A percentile compares a stretch with the other conserved stretches of the same genome.
Conservation (phyloP, 1,140 invertebrate genomes). For the Penaeus chinensis region DNA sequence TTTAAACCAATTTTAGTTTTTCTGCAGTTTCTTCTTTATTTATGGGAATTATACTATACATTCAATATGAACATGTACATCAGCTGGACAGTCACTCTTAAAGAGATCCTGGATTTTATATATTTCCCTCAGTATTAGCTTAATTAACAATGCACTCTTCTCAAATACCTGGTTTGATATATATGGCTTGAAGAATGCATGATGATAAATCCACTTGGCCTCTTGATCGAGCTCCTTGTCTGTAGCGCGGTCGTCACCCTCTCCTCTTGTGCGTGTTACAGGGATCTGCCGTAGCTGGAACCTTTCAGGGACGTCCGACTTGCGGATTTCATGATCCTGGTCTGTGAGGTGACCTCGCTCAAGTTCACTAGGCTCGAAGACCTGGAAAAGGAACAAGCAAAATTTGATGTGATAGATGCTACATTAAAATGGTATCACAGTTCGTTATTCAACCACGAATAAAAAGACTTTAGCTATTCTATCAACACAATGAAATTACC, state of each 20-base stretch:
- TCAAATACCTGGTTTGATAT: conserved; percentile 80
- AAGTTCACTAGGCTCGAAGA: conserved; percentile 97
- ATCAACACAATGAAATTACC: neutral
- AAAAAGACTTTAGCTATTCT: neutral
- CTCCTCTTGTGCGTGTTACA: conserved; percentile 82
- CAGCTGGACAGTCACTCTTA: too few relatives aligned
- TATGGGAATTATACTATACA: too few relatives aligned
- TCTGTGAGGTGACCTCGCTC: conserved; percentile 83
- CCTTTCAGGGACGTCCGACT: conserved; percentile 89
- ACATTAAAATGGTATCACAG: neutral
- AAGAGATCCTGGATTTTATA: too few relatives aligned
- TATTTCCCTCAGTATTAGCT: too few relatives aligned
- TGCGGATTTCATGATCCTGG: conserved; percentile 75
- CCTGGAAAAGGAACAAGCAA: conserved; percentile 75
- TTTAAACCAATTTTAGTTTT: too few relatives aligned
- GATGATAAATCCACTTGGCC: conserved; percentile 97
- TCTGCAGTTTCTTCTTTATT: too few relatives aligned
- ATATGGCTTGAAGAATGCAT: conserved; percentile 87
- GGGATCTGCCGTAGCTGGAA: conserved; percentile 91
- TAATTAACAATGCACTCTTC: conserved; percentile 65
- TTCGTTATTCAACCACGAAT: neutral
- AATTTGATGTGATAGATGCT: too few relatives aligned
- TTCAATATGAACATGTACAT: too few relatives aligned
- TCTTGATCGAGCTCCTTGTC: conserved; percentile 88
- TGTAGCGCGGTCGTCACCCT: conserved; percentile 73